These are phyloP conservation scores for Laspeyria flexula DNA, from an alignment of 2,888 invertebrate species.

Conservation along the genomic window DNA sequence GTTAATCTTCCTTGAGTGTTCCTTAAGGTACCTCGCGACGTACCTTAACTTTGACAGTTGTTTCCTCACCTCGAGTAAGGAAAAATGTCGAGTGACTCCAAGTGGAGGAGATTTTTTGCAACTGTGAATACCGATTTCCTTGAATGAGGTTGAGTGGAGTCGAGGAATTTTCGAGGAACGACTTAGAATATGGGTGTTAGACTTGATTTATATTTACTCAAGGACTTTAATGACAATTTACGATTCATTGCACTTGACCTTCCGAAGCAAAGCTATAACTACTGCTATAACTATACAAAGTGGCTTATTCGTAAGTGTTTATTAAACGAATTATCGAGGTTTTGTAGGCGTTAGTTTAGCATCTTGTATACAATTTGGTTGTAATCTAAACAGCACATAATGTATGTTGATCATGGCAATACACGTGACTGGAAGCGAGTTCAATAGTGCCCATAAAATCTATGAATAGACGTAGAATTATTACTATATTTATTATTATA, in stretches of 20 bases:
- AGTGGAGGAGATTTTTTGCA: too few relatives aligned
- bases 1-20: too few relatives aligned
- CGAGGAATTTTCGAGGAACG: too few relatives aligned
- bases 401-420: slow-evolving; percentile 5
- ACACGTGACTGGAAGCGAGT: slow-evolving; percentile 4
- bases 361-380: slow-evolving; percentile 10
- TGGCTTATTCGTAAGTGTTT: slow-evolving; percentile 1
- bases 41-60: too few relatives aligned
- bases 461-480: not conserved
- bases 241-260: slow-evolving; percentile 3
- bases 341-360: slow-evolving; percentile 10
- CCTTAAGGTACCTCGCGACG: too few relatives aligned
- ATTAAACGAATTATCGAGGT: slow-evolving; percentile 9
- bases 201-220: not conserved
- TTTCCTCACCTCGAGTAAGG: too few relatives aligned
- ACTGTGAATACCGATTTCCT: too few relatives aligned
- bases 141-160: too few relatives aligned
- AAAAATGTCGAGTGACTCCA: too few relatives aligned
- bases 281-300: not conserved
- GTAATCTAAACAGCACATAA: slow-evolving; percentile 11
- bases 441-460: not conserved
- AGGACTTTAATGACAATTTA: not conserved
- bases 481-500: not conserved
- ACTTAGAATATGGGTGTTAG: too few relatives aligned
- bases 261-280: slow-evolving; percentile 1